Conservation (phyloP, 2,797 vertebrate species). For the Coreius guichenoti region DNA sequence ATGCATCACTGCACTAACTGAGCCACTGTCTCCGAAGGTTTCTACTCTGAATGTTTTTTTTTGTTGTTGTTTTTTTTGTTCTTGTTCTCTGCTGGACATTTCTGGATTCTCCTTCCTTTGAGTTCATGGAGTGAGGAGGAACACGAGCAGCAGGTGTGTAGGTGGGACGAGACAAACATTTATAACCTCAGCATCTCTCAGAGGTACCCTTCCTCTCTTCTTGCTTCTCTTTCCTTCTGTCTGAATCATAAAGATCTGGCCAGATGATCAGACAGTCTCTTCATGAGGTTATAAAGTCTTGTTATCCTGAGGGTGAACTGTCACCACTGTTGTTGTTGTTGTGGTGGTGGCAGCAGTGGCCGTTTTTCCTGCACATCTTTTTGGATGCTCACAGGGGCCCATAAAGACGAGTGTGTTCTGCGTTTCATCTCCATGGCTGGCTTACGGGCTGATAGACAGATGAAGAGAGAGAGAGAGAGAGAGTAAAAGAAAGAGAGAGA, state of each 20-base stretch:
- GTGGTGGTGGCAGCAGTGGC: constrained; percentile 26
- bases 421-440: constrained; percentile 56
- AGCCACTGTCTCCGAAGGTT: constrained; percentile 29
- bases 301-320: constrained; percentile 62
- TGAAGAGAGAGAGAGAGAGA: neutral
- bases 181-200: constrained; percentile 58
- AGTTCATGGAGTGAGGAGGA: constrained; percentile 50
- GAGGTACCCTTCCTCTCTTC: constrained; percentile 47
- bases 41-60: neutral
- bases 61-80: neutral
- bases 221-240: constrained; percentile 41
- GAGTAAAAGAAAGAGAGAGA: constrained; percentile 17
- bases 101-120: constrained; percentile 47
- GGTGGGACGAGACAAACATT: constrained; percentile 54
- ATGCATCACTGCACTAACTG: constrained; percentile 2
- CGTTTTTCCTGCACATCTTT: constrained; percentile 51
- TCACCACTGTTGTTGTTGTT: constrained; percentile 49
- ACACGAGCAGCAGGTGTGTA: constrained; percentile 56
- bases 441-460: constrained; percentile 35
- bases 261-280: constrained; percentile 63
- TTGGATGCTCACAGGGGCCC: constrained; percentile 56
- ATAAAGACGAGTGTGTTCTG: constrained; percentile 58
- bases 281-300: constrained; percentile 63
- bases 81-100: constrained; percentile 28
- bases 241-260: constrained; percentile 56